Evolutionary conservation across 2,888 invertebrate genomes (phyloP).

Genomic region (Agrochola lota): DNA sequence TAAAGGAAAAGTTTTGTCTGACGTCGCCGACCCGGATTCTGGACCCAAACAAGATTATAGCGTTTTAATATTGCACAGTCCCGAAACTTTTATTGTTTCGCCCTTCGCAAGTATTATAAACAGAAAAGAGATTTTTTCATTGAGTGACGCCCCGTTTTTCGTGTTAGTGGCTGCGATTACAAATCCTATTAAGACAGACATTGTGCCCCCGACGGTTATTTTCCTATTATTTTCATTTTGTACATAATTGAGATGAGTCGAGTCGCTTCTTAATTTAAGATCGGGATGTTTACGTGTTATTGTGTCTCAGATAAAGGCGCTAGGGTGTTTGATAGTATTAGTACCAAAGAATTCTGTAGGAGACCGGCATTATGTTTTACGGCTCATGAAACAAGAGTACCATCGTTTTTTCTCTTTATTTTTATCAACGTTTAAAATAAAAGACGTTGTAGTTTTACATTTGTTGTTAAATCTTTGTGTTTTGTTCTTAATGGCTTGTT

Average conservation of each 20-base stretch:
- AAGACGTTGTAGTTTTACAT: constrained; percentile 45
- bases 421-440: constrained; percentile 40
- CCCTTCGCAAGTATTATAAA: constrained; percentile 82
- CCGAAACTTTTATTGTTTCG: constrained; percentile 87
- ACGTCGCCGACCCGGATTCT: constrained; percentile 76
- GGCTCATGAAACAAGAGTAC: constrained; percentile 43
- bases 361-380: constrained; percentile 34
- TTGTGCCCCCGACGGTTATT: constrained; percentile 78
- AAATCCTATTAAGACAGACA: constrained; percentile 83
- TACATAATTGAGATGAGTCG: constrained; percentile 85
- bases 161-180: constrained; percentile 79
- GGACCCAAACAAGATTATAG: constrained; percentile 83
- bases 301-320: constrained; percentile 75
- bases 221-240: constrained; percentile 80
- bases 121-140: constrained; percentile 83
- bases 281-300: constrained; percentile 79
- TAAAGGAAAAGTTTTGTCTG: constrained; percentile 81
- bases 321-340: constrained; percentile 63
- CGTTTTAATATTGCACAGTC: constrained; percentile 87
- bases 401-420: constrained; percentile 41
- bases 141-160: constrained; percentile 82
- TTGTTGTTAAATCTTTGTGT: constrained; percentile 44
- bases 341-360: constrained; percentile 60
- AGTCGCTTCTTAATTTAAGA: constrained; percentile 82
- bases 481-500: constrained; percentile 58